A percentile compares a stretch with the other conserved stretches of the same genome.
Conservation (phyloP, 2,113 vertebrate species). For the Trichomycterus rosablanca region DNA sequence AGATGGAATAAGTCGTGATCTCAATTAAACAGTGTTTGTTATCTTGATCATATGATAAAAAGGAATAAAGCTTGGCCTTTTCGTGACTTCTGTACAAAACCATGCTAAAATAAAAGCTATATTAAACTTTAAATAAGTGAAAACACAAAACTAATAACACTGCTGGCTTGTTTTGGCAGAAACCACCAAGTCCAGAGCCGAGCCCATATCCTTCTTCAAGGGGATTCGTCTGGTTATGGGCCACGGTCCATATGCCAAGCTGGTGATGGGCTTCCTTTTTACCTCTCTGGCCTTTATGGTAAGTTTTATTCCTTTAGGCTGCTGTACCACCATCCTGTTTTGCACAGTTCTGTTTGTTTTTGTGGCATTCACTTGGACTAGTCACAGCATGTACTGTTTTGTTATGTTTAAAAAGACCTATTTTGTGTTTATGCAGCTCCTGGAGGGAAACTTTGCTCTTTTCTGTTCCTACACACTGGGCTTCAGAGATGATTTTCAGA, state of each 20-base stretch:
- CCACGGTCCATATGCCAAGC: slow-evolving; percentile 80
- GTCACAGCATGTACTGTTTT: no score
- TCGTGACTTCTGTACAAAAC: no score
- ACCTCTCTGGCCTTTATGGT: slow-evolving; percentile 95
- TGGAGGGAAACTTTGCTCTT: slow-evolving; percentile 93
- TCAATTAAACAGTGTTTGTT: no score
- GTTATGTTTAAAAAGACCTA: no score
- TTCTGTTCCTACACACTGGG: slow-evolving; percentile 87
- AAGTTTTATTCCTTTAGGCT: no score
- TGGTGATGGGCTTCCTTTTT: slow-evolving; percentile 89
- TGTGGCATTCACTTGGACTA: neutral
- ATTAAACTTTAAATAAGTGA: no score
- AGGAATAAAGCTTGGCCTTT: no score
- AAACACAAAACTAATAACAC: no score
- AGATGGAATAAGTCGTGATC: no score
- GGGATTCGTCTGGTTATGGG: slow-evolving; percentile 84
- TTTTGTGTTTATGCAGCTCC: slow-evolving; percentile 65
- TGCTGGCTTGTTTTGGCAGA: slow-evolving; percentile 60
- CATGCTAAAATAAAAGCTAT: no score
- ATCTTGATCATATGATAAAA: no score
- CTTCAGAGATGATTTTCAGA: slow-evolving; percentile 87
- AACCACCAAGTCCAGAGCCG: slow-evolving; percentile 55
- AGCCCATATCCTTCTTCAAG: slow-evolving; percentile 72
- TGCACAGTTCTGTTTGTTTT: neutral
- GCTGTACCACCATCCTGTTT: neutral